Evolutionary conservation across 2,113 vertebrate genomes (phyloP).

Genomic region (Myrmophylax atrothorax): DNA sequence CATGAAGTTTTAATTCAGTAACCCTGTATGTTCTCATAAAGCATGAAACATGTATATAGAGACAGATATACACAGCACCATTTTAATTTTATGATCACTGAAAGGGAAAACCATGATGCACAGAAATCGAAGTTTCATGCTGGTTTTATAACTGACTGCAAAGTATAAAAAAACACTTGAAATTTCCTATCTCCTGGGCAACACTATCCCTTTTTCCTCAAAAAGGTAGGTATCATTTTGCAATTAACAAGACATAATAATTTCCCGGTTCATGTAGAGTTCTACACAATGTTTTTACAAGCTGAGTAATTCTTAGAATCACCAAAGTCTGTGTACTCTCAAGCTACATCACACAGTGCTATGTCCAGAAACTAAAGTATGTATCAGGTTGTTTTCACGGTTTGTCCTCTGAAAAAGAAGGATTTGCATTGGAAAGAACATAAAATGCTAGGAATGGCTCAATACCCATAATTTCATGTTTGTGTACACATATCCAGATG

Average conservation of each 20-base stretch:
- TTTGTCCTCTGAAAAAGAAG: not conserved
- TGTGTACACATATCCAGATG: slow-evolving; percentile 43
- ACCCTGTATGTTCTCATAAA: not conserved
- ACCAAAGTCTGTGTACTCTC: not conserved
- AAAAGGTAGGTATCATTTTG: not conserved
- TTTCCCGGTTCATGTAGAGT: not conserved
- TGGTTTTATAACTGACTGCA: not conserved
- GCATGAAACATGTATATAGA: not conserved
- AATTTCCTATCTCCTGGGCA: not conserved
- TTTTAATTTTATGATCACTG: not conserved
- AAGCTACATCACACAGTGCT: not conserved
- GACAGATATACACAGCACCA: not conserved
- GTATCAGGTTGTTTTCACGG: not conserved
- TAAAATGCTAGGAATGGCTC: slow-evolving; percentile 39
- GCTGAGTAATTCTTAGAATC: not conserved
- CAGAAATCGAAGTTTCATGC: not conserved
- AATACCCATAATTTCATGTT: slow-evolving; percentile 56
- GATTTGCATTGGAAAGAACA: slow-evolving; percentile 3
- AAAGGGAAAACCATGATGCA: not conserved
- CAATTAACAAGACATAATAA: not conserved
- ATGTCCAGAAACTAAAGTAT: not conserved
- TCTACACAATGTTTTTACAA: not conserved
- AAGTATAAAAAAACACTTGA: not conserved
- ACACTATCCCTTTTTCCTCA: not conserved
- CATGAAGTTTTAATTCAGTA: not conserved